Evolutionary conservation across 2,888 invertebrate species (phyloP), one percentile per base, ranked within the genome.

Genomic region (Poecilus cupreus): DNA sequence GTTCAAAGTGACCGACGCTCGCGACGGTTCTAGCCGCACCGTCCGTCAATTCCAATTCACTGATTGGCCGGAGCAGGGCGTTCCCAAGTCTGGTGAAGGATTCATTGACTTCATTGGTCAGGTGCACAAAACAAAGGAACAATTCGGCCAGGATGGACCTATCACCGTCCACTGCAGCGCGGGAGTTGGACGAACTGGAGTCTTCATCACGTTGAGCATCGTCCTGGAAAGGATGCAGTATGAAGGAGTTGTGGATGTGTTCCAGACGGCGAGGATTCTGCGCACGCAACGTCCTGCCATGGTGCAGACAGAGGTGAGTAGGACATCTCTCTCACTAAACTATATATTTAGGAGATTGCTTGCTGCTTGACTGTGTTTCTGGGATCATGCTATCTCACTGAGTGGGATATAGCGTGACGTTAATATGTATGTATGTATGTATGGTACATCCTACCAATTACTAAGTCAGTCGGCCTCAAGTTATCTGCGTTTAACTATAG

Each of bases 41-140:
- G 95, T 98, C 43, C 93, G 98, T 76, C 98, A 98, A 89, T 98
- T 98, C 92, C 98, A 97, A 88, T 97, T 97, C 90, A 97, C 96
- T 82, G 97, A 97, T 89, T 97, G 97, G 97, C 97, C 97, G 0
- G 99, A 95, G 88, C 98, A 96, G 88, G 97, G 98, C 22, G 98
- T 98, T 39, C 99, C 99, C 6, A 98, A 98, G 89, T 97, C 97
- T 49, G 98, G 98, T 0, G 99, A 99, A 88, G 98, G 98, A 49
- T 99, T 99, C 90, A 98, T 99, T 85, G 99, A 99, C 90, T 99
- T 99, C 90, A 97, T 99, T 85, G 98, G 98, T 5, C 99, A 99
- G 89, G 98, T 99, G 70, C 99, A 99, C 91, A 99, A 99, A 91
- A 99, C 99, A 76, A 99, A 99, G 90, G 98, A 98, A 88, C 99